phyloP scores from a whole-genome alignment of 2,797 vertebrate genomes.

The Hylomyscus alleni region DNA sequence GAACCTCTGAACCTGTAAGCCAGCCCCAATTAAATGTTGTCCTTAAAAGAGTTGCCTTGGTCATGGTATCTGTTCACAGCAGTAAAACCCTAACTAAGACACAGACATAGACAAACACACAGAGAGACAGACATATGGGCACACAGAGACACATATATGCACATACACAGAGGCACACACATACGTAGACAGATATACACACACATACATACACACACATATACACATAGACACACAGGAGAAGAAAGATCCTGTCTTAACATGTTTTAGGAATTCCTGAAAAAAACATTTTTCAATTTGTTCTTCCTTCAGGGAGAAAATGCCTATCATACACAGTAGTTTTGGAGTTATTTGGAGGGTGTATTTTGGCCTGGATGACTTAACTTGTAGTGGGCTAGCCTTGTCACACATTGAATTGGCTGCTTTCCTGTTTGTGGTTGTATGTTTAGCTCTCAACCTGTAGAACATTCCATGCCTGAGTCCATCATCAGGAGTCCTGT shows the following conservation, averaged over 20 bases:
- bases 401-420: conserved; percentile 36
- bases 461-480: neutral
- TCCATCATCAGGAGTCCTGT: neutral
- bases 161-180: neutral
- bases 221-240: neutral
- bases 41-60: neutral
- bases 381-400: conserved; percentile 60
- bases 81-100: neutral
- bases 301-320: conserved; percentile 29
- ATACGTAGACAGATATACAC: neutral
- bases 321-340: neutral
- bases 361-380: neutral
- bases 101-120: neutral
- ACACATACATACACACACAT: neutral
- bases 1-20: neutral
- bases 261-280: conserved; percentile 22
- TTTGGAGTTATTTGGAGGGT: conserved; percentile 52
- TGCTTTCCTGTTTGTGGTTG: conserved; percentile 51
- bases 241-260: neutral
- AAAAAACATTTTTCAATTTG: conserved; percentile 11
- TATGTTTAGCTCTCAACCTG: neutral
- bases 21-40: neutral
- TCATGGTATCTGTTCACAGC: neutral
- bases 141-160: neutral
- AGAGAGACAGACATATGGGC: neutral